Conservation (phyloP, 1,140 invertebrate species). For the Gonioctena quinquepunctata region DNA sequence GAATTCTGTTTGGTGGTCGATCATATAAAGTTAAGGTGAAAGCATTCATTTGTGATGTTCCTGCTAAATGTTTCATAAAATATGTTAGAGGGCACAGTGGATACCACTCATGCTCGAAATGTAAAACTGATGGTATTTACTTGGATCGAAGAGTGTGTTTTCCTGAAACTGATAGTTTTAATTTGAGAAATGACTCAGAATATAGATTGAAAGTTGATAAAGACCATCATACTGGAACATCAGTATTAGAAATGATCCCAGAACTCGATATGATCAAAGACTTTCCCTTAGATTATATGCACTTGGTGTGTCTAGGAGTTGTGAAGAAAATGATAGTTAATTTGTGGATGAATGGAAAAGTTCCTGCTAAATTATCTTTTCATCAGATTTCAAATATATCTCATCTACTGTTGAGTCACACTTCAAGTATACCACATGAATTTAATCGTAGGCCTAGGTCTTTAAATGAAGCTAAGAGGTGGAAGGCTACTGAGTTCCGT, state of each 20-base stretch:
- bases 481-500: not conserved
- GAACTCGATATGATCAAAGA: constrained; percentile 23
- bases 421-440: not conserved
- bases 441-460: not conserved
- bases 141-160: constrained; percentile 1
- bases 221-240: constrained; percentile 11
- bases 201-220: not conserved
- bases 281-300: constrained; percentile 34
- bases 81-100: constrained; percentile 38
- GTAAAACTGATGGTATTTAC: constrained; percentile 1
- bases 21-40: not conserved
- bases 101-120: constrained; percentile 33
- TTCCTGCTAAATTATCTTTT: not conserved
- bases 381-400: constrained; percentile 13
- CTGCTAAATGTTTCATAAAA: constrained; percentile 40
- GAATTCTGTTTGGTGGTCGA: not conserved
- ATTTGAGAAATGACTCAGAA: not conserved
- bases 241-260: constrained; percentile 9
- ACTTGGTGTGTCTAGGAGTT: constrained; percentile 31
- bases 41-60: constrained; percentile 38
- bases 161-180: not conserved
- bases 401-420: not conserved
- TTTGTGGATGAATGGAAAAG: constrained; percentile 20
- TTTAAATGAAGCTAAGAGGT: not conserved
- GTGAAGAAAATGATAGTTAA: constrained; percentile 25